Evolutionary conservation across 2,113 vertebrate genomes (phyloP), one percentile per base, ranked within the genome.

Genomic region (Xiphophorus couchianus): DNA sequence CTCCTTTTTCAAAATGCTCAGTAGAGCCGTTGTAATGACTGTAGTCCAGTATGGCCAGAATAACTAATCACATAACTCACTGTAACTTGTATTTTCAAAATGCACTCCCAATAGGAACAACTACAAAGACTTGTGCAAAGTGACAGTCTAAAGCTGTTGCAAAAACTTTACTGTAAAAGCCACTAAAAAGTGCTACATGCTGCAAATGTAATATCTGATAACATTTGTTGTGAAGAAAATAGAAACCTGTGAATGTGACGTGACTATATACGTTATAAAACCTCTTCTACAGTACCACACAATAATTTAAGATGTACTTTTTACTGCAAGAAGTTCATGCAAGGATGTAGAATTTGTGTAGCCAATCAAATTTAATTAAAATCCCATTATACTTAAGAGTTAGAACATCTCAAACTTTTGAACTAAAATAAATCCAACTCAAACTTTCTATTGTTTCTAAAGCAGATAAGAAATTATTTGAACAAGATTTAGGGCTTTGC

Each of bases 21-120:
- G 71, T 37, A 67, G 69, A 81, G 58, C 62, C 7, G 2, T 39
- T 66, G n/a, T 90, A 90, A 89, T 86, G 72, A 86, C 22, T 81
- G 73, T 42, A 67, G 78, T 60, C 78, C 66, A 62, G 63, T 25
- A 31, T 48, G 69, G 48, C 66, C 39, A 29, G 39, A 35, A 44
- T 63, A 65, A 74, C 69, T 31, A 80, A 84, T 72, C 72, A 60
- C 63, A 67, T 33, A 74, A 64, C 42, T 69, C 31, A 70, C 37
- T 29, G 35, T 61, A 66, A 68, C 64, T 51, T 76, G 62, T 84
- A 61, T 74, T 87, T 86, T 74, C 44, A 28, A 69, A 65, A 80
- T 77, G 73, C 63, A 60, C 77, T 81, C 75, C 73, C 77, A 73
- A 73, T 63, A 69, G 61, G 62, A 29, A 73, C 61, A 73, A 35